phyloP scores from a whole-genome alignment of 1,140 invertebrate species.

The Caenorhabditis inopinata region DNA sequence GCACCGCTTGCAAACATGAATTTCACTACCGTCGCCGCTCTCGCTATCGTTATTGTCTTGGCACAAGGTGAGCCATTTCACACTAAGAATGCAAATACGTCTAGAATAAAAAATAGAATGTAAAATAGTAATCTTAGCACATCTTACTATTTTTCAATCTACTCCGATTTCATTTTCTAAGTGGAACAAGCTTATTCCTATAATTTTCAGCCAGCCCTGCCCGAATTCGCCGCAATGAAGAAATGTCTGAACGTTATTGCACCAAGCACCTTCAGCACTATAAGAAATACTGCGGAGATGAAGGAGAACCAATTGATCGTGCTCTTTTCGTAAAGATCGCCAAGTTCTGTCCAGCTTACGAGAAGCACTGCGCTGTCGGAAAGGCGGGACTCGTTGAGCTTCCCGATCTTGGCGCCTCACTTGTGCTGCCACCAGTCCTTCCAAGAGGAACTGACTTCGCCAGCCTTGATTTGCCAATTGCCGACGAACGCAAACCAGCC shows the following conservation, averaged over 20 bases:
- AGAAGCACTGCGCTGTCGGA: constrained; percentile 51
- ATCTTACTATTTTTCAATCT: no score
- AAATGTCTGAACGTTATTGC: constrained; percentile 39
- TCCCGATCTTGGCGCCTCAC: constrained; percentile 14
- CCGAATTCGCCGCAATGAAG: constrained; percentile 22
- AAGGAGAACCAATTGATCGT: constrained; percentile 5
- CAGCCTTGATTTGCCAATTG: constrained; percentile 46
- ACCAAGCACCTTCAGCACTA: constrained; percentile 42
- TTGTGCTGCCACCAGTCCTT: constrained; percentile 48
- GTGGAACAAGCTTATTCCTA: no score
- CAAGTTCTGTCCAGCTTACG: constrained; percentile 54
- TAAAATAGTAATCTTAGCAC: no score
- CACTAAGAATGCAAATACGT: no score
- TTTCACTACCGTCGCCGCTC: constrained; percentile 30
- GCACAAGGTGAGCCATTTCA: constrained; percentile 30
- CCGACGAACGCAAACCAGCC: constrained; percentile 10
- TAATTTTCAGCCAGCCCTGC: constrained; percentile 26
- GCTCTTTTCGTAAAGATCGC: constrained; percentile 43
- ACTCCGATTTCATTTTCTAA: no score
- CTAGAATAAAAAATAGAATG: no score
- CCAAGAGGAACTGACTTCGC: constrained; percentile 42
- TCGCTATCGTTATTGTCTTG: constrained; percentile 30
- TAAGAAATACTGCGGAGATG: constrained; percentile 46
- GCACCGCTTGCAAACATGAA: constrained; percentile 18
- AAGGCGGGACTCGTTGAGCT: constrained; percentile 24